These are phyloP conservation scores for Mus minutoides DNA, from an alignment of 2,797 vertebrate genomes.

Conservation along the genomic window DNA sequence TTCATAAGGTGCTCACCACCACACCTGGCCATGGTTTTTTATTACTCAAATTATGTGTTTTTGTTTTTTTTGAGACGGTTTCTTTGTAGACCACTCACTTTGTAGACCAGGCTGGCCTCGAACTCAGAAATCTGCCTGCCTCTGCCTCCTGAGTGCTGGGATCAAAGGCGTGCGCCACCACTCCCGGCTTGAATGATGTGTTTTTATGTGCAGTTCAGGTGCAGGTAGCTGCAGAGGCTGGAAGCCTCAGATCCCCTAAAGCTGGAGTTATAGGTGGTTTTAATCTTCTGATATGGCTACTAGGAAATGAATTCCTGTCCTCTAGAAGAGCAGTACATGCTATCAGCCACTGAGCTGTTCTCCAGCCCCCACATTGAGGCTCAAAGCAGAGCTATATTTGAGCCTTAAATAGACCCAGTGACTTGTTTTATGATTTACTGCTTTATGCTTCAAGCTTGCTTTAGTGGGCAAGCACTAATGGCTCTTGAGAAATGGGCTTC, in stretches of 20 bases:
- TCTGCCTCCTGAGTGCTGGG: too few relatives aligned
- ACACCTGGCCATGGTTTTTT: background rate
- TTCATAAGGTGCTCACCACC: background rate
- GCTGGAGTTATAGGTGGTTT: background rate
- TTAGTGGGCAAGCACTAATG: background rate
- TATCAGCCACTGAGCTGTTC: background rate
- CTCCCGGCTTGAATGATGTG: too few relatives aligned
- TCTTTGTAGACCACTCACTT: too few relatives aligned
- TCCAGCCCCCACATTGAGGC: background rate
- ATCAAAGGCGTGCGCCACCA: too few relatives aligned
- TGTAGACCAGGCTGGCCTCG: too few relatives aligned
- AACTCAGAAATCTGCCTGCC: too few relatives aligned
- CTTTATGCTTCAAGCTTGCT: background rate
- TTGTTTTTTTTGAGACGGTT: too few relatives aligned
- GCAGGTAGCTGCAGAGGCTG: background rate
- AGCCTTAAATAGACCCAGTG: background rate
- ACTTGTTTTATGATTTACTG: background rate
- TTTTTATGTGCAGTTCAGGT: background rate
- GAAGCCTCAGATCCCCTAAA: background rate
- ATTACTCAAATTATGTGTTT: background rate
- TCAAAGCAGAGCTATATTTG: background rate
- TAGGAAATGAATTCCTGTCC: background rate
- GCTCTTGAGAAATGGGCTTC: background rate
- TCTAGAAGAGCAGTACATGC: background rate
- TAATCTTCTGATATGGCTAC: background rate